Conservation (phyloP, 2,888 invertebrate species). For the Silvanus unidentatus region DNA sequence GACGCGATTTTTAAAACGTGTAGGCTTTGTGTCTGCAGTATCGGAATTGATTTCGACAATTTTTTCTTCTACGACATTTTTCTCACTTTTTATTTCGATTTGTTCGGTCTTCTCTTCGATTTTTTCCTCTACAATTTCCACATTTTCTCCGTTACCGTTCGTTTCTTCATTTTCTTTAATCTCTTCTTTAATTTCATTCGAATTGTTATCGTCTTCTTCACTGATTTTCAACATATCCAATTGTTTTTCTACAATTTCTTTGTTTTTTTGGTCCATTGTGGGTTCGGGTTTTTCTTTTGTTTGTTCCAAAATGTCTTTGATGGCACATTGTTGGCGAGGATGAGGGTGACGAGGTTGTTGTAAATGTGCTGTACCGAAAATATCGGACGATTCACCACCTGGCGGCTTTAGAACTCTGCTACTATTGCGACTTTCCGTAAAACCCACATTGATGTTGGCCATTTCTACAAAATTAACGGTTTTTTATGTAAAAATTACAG, state of each 20-base stretch:
- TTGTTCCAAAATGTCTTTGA: slow-evolving; percentile 5
- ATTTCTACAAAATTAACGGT: background rate
- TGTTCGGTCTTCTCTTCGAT: background rate
- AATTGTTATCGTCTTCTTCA: background rate
- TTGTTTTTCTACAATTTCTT: background rate
- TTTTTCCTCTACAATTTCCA: background rate
- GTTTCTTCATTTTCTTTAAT: background rate
- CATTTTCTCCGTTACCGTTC: background rate
- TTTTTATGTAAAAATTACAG: background rate
- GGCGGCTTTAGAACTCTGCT: slow-evolving; percentile 27
- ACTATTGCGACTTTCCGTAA: slow-evolving; percentile 24
- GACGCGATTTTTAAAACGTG: slow-evolving; percentile 12
- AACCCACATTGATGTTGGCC: slow-evolving; percentile 21
- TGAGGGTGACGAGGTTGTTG: slow-evolving; percentile 13
- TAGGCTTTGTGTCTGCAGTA: background rate
- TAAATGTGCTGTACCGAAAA: slow-evolving; percentile 17
- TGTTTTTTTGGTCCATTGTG: background rate
- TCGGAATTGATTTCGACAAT: background rate
- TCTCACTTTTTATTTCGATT: background rate
- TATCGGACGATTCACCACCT: slow-evolving; percentile 26
- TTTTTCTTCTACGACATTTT: background rate
- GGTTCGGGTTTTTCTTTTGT: slow-evolving; percentile 4
- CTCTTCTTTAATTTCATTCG: too few relatives aligned
- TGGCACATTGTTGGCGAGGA: slow-evolving; percentile 9
- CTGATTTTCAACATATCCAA: slow-evolving; percentile 8